Percentiles rank a stretch among this genome's conserved stretches.
Conservation (phyloP, 2,113 vertebrate species). For the Cebus imitator region DNA sequence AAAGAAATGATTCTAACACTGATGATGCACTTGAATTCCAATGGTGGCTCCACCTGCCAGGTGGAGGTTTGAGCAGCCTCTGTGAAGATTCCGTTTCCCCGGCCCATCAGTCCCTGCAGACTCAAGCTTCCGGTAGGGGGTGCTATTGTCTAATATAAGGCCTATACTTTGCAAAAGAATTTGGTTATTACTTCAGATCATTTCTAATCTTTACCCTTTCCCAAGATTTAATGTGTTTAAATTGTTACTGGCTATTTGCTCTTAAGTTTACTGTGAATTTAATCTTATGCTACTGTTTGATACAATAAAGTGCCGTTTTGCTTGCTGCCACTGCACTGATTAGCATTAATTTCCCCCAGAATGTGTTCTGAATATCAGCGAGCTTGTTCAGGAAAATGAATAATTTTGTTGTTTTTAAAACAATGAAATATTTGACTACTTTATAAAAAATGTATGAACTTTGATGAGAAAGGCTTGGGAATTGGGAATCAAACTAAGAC, state of each 20-base stretch:
- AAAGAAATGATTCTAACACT: background rate
- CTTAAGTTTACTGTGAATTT: conserved; percentile 34
- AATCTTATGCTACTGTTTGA: conserved; percentile 43
- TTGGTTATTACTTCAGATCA: background rate
- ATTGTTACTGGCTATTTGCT: conserved; percentile 57
- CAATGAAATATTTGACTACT: conserved; percentile 10
- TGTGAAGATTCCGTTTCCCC: background rate
- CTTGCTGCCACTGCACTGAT: conserved; percentile 1
- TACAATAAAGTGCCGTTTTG: conserved; percentile 32
- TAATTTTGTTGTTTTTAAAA: conserved; percentile 58
- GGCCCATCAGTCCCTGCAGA: background rate
- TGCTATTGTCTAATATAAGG: conserved; percentile 64
- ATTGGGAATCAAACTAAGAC: conserved; percentile 39
- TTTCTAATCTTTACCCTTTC: conserved; percentile 53
- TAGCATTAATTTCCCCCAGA: conserved; percentile 52
- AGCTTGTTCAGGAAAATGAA: conserved; percentile 46
- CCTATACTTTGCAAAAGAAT: background rate
- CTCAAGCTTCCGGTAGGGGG: conserved; percentile 53
- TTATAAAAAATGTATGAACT: conserved; percentile 38
- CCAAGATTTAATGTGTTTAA: conserved; percentile 64
- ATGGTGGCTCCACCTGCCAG: fast-evolving
- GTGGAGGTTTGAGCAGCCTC: background rate
- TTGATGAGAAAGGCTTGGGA: conserved; percentile 6
- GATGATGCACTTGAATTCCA: background rate
- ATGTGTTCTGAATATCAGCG: conserved; percentile 61